Evolutionary conservation across 1,140 invertebrate genomes (phyloP), one percentile per base, ranked within the genome.

Genomic region (Venturia canescens): DNA sequence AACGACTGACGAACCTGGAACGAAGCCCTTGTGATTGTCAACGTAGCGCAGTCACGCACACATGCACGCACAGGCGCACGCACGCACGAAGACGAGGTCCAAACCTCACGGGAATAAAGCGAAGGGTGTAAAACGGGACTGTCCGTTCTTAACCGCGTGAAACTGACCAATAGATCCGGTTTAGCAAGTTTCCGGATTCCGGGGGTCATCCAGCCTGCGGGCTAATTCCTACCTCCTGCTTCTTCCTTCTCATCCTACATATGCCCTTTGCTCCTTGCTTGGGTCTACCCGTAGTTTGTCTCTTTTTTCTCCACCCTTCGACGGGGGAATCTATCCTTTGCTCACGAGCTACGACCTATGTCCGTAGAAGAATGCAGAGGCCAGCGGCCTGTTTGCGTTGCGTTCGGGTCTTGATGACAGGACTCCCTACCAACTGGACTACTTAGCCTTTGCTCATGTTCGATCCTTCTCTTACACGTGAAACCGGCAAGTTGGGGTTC

Each of bases 151-250:
- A 57, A 76, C 69, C 86, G 88, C 87, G 86, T 88, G 84, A 89
- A 89, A 91, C 89, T 92, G 91, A 92, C 91, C 91, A 91, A 91
- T 90, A 92, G 91, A 92, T 92, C 91, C 91, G 91, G 91, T 92
- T 92, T 91, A 89, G 87, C 90, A 81, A 91, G 91, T 92, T 92
- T 92, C 91, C 91, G 91, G 90, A 92, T 92, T 92, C 91, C 89
- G 80, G 83, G 86, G 88, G 87, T 89, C 88, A 88, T 84, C 83
- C 83, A 66, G 78, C 82, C 72, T 80, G 77, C 78, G 66, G 75
- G 67, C 27, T 66, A 57, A n/a, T 79, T 18, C 16, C 57, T 79
- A 63, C 53, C 57, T 76, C 38, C 60, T 18, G 29, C 16, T 57
- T 38, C 15, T 5, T 63, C 71, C 48, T 72, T 60, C 66, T 80